Base-by-base conservation (phyloP, 2,797 vertebrate genomes). In the Alosa sapidissima region DNA sequence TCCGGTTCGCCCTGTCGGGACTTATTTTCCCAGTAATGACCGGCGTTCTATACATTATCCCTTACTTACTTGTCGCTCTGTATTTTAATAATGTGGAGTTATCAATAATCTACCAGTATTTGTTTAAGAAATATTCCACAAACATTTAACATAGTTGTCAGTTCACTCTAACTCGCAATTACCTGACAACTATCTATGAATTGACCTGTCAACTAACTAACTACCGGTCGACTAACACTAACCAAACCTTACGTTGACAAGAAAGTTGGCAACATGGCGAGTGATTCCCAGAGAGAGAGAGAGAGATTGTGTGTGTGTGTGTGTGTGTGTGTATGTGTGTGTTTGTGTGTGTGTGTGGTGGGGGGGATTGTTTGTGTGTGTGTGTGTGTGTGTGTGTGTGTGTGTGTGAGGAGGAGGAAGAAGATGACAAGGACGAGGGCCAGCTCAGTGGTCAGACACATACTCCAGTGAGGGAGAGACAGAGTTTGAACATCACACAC, bases 251-350 rank as follows among this genome's bases (percentile, higher is more conserved):
- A 41, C 41, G 41, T 41, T 41, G 41, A 41, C 41, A 41, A 41
- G 41, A 41, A 4, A 41, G 41, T 2, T 41, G 41, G 41, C 41
- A 2, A 49, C 48, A 49, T 49, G 48, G 49, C 49, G 8, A 51
- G 49, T 51, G 49, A 9, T 51, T 51, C 49, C 10, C 49, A 65
- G 82, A 83, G 28, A 49, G 52, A 24, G 83, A 3, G 58, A 41
- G 68, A 51, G 9, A 52, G 54, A 87, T n/a, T 45, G 65, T 13
- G 33, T 21, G 85, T 81, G 68, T 55, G 21, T 81, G 33, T 54
- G 60, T 8, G n/a, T 19, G 51, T 28, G 65, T 13, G 55, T 36
- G 33, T n/a, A n/a, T n/a, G n/a, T n/a, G n/a, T n/a, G n/a, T n/a
- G n/a, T n/a, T n/a, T n/a, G 41, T 41, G 41, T 41, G 41, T 41